Conservation (phyloP, 2,113 vertebrate species). For the Nyctibius bracteatus region DNA sequence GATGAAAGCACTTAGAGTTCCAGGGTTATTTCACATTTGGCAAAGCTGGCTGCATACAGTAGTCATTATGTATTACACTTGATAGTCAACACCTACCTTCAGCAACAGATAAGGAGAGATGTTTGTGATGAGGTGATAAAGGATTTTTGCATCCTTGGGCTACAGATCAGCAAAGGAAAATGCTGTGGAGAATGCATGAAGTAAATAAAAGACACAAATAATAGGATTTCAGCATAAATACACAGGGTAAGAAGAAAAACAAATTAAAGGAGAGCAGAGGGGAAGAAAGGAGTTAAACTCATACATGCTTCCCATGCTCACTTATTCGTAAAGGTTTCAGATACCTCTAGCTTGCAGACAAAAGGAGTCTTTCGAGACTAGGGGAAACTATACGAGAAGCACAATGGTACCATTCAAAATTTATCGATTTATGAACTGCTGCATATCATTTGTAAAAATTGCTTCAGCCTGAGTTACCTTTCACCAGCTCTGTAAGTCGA, state of each 20-base stretch:
- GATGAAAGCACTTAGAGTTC: neutral
- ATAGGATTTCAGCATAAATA: constrained; percentile 44
- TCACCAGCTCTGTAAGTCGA: constrained; percentile 68
- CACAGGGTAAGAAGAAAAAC: neutral
- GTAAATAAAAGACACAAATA: constrained; percentile 22
- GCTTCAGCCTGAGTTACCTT: constrained; percentile 69
- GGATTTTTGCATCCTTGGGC: constrained; percentile 50
- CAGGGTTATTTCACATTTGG: constrained; percentile 42
- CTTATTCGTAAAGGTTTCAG: constrained; percentile 49
- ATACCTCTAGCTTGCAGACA: constrained; percentile 46
- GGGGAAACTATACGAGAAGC: constrained; percentile 37
- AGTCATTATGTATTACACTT: constrained; percentile 8
- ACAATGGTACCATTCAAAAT: constrained; percentile 69
- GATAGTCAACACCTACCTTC: constrained; percentile 35
- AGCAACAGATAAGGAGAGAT: constrained; percentile 22
- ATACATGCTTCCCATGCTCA: neutral
- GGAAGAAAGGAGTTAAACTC: constrained; percentile 16
- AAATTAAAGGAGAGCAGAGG: constrained; percentile 20
- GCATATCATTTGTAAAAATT: constrained; percentile 71
- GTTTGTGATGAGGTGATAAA: constrained; percentile 22
- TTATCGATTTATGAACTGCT: constrained; percentile 64
- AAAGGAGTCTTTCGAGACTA: constrained; percentile 54
- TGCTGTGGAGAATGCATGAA: constrained; percentile 17
- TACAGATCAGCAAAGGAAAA: constrained; percentile 32
- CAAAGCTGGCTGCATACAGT: neutral